A percentile compares a stretch with the other conserved stretches of the same genome.
Conservation (phyloP, 2,113 vertebrate genomes). For the Poeciliopsis prolifica region DNA sequence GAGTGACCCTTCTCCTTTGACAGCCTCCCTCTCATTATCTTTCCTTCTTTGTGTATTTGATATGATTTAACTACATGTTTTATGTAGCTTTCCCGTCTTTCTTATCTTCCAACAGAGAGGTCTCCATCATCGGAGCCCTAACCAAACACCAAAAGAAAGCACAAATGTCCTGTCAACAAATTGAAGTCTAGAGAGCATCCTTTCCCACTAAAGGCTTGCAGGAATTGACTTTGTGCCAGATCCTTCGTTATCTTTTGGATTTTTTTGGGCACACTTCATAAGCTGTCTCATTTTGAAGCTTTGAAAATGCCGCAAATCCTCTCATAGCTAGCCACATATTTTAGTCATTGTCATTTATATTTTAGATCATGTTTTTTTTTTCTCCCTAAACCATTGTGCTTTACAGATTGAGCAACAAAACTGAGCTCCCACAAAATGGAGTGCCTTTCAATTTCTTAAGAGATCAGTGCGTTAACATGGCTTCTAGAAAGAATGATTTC, state of each 20-base stretch:
- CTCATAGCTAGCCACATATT: conserved; percentile 19
- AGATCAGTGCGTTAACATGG: conserved; percentile 29
- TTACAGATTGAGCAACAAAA: conserved; percentile 7
- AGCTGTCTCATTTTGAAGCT: conserved; percentile 38
- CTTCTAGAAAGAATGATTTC: conserved; percentile 46
- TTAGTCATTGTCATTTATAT: conserved; percentile 24
- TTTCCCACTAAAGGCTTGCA: conserved; percentile 62
- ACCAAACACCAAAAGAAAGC: conserved; percentile 17
- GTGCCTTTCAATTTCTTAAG: conserved; percentile 18
- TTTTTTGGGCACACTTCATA: conserved; percentile 63
- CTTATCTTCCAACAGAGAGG: conserved; percentile 36
- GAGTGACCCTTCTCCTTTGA: conserved; percentile 41
- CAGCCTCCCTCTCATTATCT: conserved; percentile 54
- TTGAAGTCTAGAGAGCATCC: conserved; percentile 28
- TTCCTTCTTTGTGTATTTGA: conserved; percentile 47
- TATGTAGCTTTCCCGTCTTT: conserved; percentile 37
- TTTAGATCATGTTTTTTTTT: neutral
- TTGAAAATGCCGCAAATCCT: conserved; percentile 42
- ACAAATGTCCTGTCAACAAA: conserved; percentile 41
- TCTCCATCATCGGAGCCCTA: neutral
- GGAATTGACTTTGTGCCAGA: conserved; percentile 35
- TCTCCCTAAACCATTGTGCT: conserved; percentile 20
- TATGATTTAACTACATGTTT: conserved; percentile 32
- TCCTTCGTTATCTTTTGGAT: conserved; percentile 67
- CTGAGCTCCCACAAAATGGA: neutral